phyloP scores from a whole-genome alignment of 1,140 invertebrate genomes.

The Himalopsyche phryganea region DNA sequence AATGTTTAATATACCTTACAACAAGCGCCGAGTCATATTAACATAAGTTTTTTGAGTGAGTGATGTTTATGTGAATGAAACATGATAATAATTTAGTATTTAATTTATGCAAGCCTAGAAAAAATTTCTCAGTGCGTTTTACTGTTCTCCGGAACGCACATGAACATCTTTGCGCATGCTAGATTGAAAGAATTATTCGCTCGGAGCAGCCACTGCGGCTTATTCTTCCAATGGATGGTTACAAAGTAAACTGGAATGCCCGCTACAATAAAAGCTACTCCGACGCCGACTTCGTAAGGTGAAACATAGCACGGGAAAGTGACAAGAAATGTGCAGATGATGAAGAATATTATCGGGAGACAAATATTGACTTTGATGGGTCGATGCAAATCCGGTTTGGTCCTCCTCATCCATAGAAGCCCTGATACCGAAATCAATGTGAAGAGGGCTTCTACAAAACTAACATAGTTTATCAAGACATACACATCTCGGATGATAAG shows the following conservation, averaged over 20 bases:
- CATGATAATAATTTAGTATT: too few relatives aligned
- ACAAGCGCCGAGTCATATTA: too few relatives aligned
- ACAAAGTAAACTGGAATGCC: slow-evolving; percentile 87
- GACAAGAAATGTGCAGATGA: slow-evolving; percentile 83
- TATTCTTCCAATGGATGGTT: slow-evolving; percentile 80
- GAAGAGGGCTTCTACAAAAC: slow-evolving; percentile 91
- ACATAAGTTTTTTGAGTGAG: too few relatives aligned
- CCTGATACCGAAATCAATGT: slow-evolving; percentile 84
- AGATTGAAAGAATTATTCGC: slow-evolving; percentile 62
- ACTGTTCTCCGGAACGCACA: slow-evolving; percentile 66
- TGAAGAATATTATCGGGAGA: slow-evolving; percentile 79
- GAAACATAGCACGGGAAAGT: slow-evolving; percentile 72
- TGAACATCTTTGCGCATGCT: slow-evolving; percentile 69
- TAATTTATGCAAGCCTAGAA: too few relatives aligned
- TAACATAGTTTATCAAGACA: slow-evolving; percentile 88
- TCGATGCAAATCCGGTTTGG: slow-evolving; percentile 65
- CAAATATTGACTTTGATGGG: slow-evolving; percentile 75
- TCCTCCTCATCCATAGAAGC: slow-evolving; percentile 81
- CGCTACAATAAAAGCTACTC: slow-evolving; percentile 68
- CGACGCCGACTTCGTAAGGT: slow-evolving; percentile 79
- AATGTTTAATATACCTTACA: too few relatives aligned
- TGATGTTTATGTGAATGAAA: too few relatives aligned
- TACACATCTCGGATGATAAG: slow-evolving; percentile 86
- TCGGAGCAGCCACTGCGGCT: slow-evolving; percentile 57
- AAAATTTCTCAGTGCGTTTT: slow-evolving; percentile 26